These are phyloP conservation scores for Penaeus indicus DNA, from an alignment of 1,140 invertebrate species.

Conservation along the genomic window DNA sequence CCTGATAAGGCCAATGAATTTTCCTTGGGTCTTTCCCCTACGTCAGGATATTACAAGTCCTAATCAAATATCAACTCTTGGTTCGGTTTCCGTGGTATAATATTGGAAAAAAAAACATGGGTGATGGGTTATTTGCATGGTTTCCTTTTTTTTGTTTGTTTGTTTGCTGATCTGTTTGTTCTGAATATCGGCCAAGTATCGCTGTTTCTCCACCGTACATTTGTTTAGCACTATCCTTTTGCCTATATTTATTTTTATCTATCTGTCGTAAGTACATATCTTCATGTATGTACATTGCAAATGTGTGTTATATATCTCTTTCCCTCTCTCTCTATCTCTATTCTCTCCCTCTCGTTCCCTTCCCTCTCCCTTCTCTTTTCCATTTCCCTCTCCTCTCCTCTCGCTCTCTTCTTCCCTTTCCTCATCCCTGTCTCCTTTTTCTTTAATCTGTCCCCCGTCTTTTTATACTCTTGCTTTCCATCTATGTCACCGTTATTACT, in stretches of 20 bases:
- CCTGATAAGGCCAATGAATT: not conserved
- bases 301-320: not conserved
- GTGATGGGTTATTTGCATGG: not conserved
- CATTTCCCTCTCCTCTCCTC: not conserved
- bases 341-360: not conserved
- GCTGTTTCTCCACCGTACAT: not conserved
- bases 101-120: not conserved
- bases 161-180: not conserved
- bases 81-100: not conserved
- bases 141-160: not conserved
- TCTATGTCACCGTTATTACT: not conserved
- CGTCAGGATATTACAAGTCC: not conserved
- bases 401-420: too few species aligned
- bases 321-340: slow-evolving; percentile 40
- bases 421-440: slow-evolving; percentile 5
- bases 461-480: slow-evolving; percentile 10
- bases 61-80: not conserved
- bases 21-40: not conserved
- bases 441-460: not conserved
- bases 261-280: slow-evolving; percentile 4
- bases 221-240: not conserved
- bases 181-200: not conserved
- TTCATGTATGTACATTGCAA: not conserved
- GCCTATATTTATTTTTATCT: not conserved
- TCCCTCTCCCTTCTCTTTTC: too few species aligned